Evolutionary conservation across 2,113 vertebrate genomes (phyloP).

Genomic region (Coracopsis vasa): DNA sequence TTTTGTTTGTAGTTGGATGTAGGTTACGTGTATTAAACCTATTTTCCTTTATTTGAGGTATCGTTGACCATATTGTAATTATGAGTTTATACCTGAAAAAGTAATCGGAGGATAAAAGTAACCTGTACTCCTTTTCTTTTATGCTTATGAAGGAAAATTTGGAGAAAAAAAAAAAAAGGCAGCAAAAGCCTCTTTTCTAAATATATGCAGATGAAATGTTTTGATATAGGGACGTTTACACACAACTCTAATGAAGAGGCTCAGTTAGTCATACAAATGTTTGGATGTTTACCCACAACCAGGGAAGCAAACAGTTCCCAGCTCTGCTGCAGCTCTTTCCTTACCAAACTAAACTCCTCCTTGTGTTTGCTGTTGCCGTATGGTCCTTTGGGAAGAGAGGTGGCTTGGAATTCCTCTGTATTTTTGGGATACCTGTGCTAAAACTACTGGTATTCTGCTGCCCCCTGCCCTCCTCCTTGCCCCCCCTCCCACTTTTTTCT

Average conservation of each 20-base stretch:
- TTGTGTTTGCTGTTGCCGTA: neutral
- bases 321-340: neutral
- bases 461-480: neutral
- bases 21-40: neutral
- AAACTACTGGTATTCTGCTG: neutral
- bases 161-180: neutral
- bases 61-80: neutral
- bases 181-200: neutral
- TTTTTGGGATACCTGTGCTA: neutral
- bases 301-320: neutral
- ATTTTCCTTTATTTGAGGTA: neutral
- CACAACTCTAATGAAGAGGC: neutral
- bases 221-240: neutral
- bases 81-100: neutral
- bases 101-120: neutral
- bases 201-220: neutral
- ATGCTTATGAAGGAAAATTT: neutral
- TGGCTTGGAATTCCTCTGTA: neutral
- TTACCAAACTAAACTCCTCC: neutral
- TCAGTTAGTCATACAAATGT: neutral
- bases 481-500: rapidly evolving
- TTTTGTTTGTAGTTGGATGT: neutral
- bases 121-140: neutral
- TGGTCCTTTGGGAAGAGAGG: neutral
- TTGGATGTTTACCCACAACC: conserved; percentile 20